phyloP scores from a whole-genome alignment of 2,888 invertebrate species.

The Hyalella azteca region DNA sequence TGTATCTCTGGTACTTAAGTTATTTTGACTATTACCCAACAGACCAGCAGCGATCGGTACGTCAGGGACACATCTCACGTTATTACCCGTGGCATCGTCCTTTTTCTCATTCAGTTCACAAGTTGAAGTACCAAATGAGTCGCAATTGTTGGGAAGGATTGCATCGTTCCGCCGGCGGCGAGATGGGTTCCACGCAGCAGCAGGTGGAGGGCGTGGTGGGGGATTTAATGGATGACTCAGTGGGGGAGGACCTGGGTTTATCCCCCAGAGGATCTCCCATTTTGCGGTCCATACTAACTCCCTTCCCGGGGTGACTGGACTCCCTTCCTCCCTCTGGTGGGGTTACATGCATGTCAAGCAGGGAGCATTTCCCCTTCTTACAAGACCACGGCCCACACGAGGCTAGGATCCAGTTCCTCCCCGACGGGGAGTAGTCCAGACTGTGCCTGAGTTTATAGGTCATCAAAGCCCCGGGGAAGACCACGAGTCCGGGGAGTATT shows the following conservation, averaged over 20 bases:
- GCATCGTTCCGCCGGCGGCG: neutral
- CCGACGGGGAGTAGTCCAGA: neutral
- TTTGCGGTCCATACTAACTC: too few relatives aligned
- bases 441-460: slow-evolving; percentile 21
- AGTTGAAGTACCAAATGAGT: neutral
- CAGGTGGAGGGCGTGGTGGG: neutral
- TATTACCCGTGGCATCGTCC: neutral
- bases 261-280: too few relatives aligned
- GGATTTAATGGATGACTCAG: neutral
- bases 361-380: slow-evolving; percentile 1
- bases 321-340: neutral
- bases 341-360: neutral
- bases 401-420: slow-evolving; percentile 18
- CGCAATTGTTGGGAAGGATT: neutral
- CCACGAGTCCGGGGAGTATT: neutral
- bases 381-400: slow-evolving; percentile 11
- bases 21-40: neutral
- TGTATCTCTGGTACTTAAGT: too few relatives aligned
- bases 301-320: neutral
- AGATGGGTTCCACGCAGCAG: neutral
- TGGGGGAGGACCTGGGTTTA: neutral
- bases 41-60: neutral
- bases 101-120: neutral
- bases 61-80: neutral
- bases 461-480: slow-evolving; percentile 29